Base-by-base conservation (phyloP, 2,888 invertebrate genomes). In the Koerneria pararmatus region DNA sequence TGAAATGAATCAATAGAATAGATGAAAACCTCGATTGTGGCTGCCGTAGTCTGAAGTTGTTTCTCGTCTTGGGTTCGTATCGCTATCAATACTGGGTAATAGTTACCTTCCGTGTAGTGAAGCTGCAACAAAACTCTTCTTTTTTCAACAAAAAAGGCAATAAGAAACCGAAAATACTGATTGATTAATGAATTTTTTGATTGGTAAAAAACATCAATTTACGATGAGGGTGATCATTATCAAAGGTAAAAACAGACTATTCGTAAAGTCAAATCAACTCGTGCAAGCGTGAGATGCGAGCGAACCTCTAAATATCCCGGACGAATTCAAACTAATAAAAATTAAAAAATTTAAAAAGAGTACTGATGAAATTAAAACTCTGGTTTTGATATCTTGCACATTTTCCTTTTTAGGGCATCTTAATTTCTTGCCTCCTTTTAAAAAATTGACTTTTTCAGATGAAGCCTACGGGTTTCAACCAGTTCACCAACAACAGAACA, bases 21-120 rank as follows among this genome's bases (percentile, higher is more conserved):
- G 19, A 41, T n/a, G n/a, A n/a, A n/a, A n/a, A 75, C 76, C 63
- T 80, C 80, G 34, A 82, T 69, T 1, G 74, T 77, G 71, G 80
- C 80, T 71, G 79, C 69, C 15, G 82, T 82, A 6, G 75, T 74
- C 68, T 82, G 82, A 24, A 76, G 72, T 54, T 82, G 82, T 34
- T 71, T 74, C 1, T 73, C 69, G 5, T 72, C 73, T 0, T 66
- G 66, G 6, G 80, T 78, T 22, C 71, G 70, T 22, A 81, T 71
- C 41, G 79, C 77, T 22, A 82, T 79, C 19, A 82, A 77, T 8
- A 81, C 70, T 11, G 81, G 80, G 61, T 75, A 81, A 66, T 72
- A 77, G 29, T 73, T 70, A 19, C 78, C 78, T n/a, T 75, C 71
- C 11, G 73, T 69, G 66, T 78, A 79, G 11, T 72, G 70, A 65